Percentiles rank a stretch among this genome's conserved stretches.
phyloP scores from a whole-genome alignment of 23 tunicate species.

The Clavelina lepadiformis region DNA sequence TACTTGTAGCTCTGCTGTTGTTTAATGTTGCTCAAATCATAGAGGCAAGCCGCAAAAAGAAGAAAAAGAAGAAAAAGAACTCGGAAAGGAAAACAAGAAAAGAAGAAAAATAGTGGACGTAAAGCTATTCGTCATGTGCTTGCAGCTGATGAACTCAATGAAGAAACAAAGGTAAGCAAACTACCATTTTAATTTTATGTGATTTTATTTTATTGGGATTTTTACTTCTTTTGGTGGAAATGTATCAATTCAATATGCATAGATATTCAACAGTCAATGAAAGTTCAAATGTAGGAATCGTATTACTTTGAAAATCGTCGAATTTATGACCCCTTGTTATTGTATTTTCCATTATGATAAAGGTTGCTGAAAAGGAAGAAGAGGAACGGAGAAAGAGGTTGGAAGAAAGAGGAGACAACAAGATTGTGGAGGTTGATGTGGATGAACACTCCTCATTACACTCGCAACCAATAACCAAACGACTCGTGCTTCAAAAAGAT shows the following conservation, averaged over 20 bases:
- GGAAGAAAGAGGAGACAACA: conserved; percentile 35
- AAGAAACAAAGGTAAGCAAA: conserved; percentile 47
- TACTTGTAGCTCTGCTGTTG: no score
- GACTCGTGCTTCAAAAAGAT: conserved; percentile 64
- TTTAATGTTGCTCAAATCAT: no score
- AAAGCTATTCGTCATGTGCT: conserved; percentile 24
- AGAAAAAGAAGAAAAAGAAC: no score
- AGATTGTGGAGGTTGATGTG: conserved; percentile 38
- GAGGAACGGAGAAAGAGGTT: conserved; percentile 52
- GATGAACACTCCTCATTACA: conserved; percentile 12
- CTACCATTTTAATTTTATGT: neutral
- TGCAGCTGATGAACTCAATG: conserved; percentile 18
- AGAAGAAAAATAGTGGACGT: conserved; percentile 14
- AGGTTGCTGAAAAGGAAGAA: conserved; percentile 78
- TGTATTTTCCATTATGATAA: neutral
- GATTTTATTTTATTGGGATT: neutral
- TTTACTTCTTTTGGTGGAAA: neutral
- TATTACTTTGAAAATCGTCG: neutral
- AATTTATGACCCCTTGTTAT: neutral
- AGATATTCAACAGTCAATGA: no score
- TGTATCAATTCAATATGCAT: neutral
- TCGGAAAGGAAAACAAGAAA: neutral
- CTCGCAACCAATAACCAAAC: conserved; percentile 26
- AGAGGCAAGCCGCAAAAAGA: no score
- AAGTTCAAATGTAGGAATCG: neutral